Evolutionary conservation across 2,113 vertebrate genomes (phyloP), one percentile per base, ranked within the genome.

Genomic region (Prionailurus bengalensis): DNA sequence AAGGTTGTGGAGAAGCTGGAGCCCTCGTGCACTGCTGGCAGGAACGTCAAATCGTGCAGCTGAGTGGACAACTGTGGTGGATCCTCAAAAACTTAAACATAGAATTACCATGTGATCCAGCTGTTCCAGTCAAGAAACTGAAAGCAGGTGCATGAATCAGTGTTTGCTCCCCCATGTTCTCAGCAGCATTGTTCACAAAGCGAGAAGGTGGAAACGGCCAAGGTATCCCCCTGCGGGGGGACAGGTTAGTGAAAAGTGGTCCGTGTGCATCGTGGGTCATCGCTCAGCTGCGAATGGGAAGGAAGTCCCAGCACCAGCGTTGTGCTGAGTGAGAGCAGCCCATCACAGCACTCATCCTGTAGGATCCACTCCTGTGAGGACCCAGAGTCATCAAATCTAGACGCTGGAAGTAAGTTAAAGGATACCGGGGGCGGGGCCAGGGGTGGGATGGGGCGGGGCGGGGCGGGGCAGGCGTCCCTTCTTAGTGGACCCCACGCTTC

Each of bases 181-280:
- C 10, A 15, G 51, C 27, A 8, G 2, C 2, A 1, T 0, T 25
- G 9, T 5, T 63, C 51, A 39, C 21, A 27, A 6, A 13, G 83
- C 39, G 15, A 5, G 16, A 29, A n/a, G 42, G 91, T 5, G 42
- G 63, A 13, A 42, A 14, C 17, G 55, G 7, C 33, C 45, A 4
- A 29, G 4, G 9, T 17, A 29, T 39, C 33, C n/a, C 1, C 9
- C 11, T 2, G 1, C 3, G 11, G 29, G 2, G 3, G 17, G 23
- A 9, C 4, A 1, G 42, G 0, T 21, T 0, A 33, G 17, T 10
- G 0, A 0, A n/a, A 2, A 5, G 23, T 2, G 17, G 31, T 4
- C 86, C 21, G 29, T 79, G 76, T 0, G 1, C 13, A 1, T 45
- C 3, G 5, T 2, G 7, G 70, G 74, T 16, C 16, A 0, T 17